Percentiles rank a stretch among this genome's conserved stretches.
These are phyloP conservation scores for Lycopodina hypogea DNA, from an alignment of 37 sponge, comb jelly and placozoan species.

Conservation along the genomic window DNA sequence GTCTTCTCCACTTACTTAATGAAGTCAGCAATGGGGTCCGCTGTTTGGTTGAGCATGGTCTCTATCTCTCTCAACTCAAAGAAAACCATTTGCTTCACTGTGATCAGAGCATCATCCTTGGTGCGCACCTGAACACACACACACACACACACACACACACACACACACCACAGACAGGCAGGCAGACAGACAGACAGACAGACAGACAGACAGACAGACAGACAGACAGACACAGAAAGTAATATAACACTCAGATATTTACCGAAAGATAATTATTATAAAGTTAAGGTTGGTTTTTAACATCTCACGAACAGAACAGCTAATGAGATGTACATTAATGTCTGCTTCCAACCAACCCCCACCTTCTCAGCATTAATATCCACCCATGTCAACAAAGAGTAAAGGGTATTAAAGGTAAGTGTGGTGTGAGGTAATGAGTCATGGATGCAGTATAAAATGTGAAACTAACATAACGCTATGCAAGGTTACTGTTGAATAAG, in stretches of 20 bases:
- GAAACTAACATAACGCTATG: too few species aligned
- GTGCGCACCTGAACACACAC: constrained; percentile 65
- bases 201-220: not conserved
- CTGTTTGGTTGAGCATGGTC: constrained; percentile 77
- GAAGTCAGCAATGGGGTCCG: constrained; percentile 88
- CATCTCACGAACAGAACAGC: not conserved
- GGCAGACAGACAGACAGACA: not conserved
- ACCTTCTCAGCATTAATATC: too few species aligned
- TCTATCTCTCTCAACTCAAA: constrained; percentile 83
- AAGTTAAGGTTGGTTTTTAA: not conserved
- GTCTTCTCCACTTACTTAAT: constrained; percentile 83
- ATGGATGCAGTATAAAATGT: too few species aligned
- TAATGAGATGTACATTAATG: too few species aligned
- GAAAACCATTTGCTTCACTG: constrained; percentile 87
- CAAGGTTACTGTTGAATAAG: too few species aligned
- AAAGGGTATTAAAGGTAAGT: too few species aligned
- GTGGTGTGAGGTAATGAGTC: too few species aligned
- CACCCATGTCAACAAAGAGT: too few species aligned
- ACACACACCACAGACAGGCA: too few species aligned
- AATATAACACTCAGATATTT: not conserved
- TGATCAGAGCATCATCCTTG: constrained; percentile 87
- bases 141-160: too few species aligned
- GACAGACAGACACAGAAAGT: not conserved
- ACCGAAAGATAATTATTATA: not conserved
- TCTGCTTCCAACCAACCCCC: too few species aligned